Evolutionary conservation across 2,888 invertebrate genomes (phyloP).

Genomic region (Caenorhabditis sulstoni): DNA sequence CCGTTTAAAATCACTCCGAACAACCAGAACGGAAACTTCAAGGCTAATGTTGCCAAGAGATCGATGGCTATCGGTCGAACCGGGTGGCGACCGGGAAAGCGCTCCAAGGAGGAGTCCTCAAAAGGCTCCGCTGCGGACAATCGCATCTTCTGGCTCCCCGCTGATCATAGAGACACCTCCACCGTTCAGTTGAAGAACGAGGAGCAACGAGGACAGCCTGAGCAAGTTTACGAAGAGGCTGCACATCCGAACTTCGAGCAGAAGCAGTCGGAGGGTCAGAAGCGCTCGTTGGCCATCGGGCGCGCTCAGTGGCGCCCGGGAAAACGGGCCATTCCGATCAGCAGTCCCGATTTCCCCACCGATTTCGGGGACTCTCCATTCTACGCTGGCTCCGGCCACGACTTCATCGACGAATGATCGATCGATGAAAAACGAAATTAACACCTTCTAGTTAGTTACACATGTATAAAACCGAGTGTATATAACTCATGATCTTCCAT

Average conservation of each 20-base stretch:
- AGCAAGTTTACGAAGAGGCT: neutral
- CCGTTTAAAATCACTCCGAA: too few species aligned
- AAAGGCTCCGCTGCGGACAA: conserved; percentile 30
- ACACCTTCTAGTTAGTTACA: too few species aligned
- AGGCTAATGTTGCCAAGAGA: conserved; percentile 49
- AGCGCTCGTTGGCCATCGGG: conserved; percentile 56
- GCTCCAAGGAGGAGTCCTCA: neutral
- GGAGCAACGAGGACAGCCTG: neutral
- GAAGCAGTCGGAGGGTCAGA: conserved; percentile 22
- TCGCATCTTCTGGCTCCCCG: neutral
- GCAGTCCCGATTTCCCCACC: too few species aligned
- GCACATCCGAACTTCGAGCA: neutral
- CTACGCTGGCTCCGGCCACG: too few species aligned
- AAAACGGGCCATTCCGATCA: conserved; percentile 42
- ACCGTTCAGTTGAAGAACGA: too few species aligned
- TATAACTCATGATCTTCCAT: too few species aligned
- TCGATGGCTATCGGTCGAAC: conserved; percentile 71
- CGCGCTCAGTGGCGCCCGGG: conserved; percentile 67
- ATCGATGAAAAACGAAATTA: too few species aligned
- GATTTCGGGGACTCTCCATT: too few species aligned
- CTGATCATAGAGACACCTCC: neutral
- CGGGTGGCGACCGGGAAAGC: conserved; percentile 71
- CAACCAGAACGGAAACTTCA: neutral
- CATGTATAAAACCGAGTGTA: too few species aligned
- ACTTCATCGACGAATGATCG: too few species aligned